Base-by-base conservation (phyloP, 37 sponge, comb jelly and placozoan species). In the Chondrilla cf. caribensis region DNA sequence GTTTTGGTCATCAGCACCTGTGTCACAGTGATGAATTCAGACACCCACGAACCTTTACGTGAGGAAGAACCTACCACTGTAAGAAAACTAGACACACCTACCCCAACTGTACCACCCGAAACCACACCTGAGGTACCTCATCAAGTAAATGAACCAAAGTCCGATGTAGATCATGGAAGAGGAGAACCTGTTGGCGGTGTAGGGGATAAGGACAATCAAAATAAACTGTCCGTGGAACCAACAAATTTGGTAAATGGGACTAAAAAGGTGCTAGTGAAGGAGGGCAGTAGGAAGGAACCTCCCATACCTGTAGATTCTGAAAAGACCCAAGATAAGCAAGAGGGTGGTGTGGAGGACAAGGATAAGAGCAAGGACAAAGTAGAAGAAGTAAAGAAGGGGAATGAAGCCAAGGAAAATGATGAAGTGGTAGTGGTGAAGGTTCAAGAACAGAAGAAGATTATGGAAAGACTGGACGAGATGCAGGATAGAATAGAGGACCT, bases 351-450 rank as follows among this genome's bases (percentile, higher is more conserved):
- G 21, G 67, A 66, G 64, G 35, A 81, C 7, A 55, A 70, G 22
- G 79, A 76, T 0, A 44, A 78, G 0, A 3, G 71, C 18, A 47
- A 86, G 11, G 42, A 82, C 37, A 38, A 83, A 60, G 78, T 81
- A 38, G 81, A 79, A 11, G 87, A 82, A 19, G 47, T 82, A 66
- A 82, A 73, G 17, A 79, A 85, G 43, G 11, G 80, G 9, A 71
- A 82, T 64, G 40, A 65, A 1, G 76, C 6, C 24, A 38, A 73
- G 25, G 76, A 3, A 2, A 3, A n/a, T 31, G 76, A 25, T 17
- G 41, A 73, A 21, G 25, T n/a, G 25, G 25, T 42, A 39, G 24
- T 73, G 32, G 28, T 67, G 29, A 33, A 67, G 1, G 31, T 17
- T 31, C 4, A 67, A 33, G 31, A 67, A 4, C 68, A 67, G 5